Evolutionary conservation across 2,888 invertebrate genomes (phyloP).

Genomic region (Micropterix aruncella): DNA sequence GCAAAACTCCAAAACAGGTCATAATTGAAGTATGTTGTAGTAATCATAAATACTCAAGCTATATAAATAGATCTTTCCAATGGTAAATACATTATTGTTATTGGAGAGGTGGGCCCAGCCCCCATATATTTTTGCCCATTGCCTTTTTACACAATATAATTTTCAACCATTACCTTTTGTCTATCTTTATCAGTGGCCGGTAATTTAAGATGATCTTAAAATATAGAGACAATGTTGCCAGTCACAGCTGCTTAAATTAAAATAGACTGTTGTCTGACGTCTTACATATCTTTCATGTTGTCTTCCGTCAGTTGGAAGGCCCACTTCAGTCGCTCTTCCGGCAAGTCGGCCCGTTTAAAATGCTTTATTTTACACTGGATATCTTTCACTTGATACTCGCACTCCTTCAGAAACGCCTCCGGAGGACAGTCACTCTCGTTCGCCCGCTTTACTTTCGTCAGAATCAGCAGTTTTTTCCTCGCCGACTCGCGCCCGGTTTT

Average conservation of each 20-base stretch:
- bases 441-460: neutral
- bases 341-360: slow-evolving; percentile 26
- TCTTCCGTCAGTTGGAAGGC: slow-evolving; percentile 59
- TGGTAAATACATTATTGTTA: too few species aligned
- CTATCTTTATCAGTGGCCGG: too few species aligned
- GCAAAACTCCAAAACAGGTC: too few species aligned
- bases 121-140: too few species aligned
- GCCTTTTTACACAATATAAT: too few species aligned
- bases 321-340: slow-evolving; percentile 46
- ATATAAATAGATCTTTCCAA: too few species aligned
- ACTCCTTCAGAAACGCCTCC: neutral
- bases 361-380: neutral
- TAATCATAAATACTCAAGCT: too few species aligned
- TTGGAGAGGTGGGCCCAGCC: too few species aligned
- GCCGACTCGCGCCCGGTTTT: neutral
- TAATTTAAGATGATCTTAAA: too few species aligned
- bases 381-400: neutral
- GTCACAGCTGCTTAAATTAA: slow-evolving; percentile 2
- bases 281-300: slow-evolving; percentile 68
- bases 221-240: neutral
- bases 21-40: too few species aligned
- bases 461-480: neutral
- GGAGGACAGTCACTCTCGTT: neutral
- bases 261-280: neutral
- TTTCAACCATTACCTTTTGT: too few species aligned